Percentiles rank a stretch among this genome's conserved stretches.
Conservation (phyloP, 2,113 vertebrate species). For the Nipponia nippon region DNA sequence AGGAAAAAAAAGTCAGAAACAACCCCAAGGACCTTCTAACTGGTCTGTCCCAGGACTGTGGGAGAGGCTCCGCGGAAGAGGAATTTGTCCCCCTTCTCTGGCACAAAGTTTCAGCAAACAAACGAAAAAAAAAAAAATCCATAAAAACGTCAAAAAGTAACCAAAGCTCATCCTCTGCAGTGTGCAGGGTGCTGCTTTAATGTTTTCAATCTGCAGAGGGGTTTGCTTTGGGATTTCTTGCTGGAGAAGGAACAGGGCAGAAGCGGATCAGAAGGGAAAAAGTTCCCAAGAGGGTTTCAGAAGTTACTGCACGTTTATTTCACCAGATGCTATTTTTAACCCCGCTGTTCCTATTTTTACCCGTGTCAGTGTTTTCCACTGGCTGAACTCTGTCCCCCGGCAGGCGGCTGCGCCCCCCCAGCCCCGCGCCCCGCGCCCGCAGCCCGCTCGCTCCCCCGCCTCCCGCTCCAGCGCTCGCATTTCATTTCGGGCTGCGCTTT, state of each 20-base stretch:
- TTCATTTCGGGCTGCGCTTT: neutral
- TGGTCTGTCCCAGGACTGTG: neutral
- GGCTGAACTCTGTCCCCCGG: slow-evolving; percentile 54
- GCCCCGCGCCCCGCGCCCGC: neutral
- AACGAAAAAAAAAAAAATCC: neutral
- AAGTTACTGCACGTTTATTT: slow-evolving; percentile 49
- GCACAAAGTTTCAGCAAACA: neutral
- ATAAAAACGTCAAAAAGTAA: neutral
- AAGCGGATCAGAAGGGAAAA: neutral
- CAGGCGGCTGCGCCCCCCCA: neutral
- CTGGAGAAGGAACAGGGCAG: neutral
- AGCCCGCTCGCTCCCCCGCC: neutral
- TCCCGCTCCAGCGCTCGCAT: neutral
- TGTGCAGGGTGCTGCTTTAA: neutral
- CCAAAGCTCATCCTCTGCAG: neutral
- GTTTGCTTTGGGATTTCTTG: neutral
- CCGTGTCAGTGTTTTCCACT: slow-evolving; percentile 63
- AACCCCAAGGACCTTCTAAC: neutral
- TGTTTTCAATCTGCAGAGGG: neutral
- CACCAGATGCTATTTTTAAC: slow-evolving; percentile 67
- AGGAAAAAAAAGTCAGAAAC: neutral
- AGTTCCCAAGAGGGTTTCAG: slow-evolving; percentile 50
- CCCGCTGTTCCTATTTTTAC: slow-evolving; percentile 61
- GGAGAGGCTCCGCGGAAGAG: neutral
- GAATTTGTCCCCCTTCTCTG: neutral